Evolutionary conservation across 2,797 vertebrate species (phyloP).

Genomic region (Clarias pachynema): DNA sequence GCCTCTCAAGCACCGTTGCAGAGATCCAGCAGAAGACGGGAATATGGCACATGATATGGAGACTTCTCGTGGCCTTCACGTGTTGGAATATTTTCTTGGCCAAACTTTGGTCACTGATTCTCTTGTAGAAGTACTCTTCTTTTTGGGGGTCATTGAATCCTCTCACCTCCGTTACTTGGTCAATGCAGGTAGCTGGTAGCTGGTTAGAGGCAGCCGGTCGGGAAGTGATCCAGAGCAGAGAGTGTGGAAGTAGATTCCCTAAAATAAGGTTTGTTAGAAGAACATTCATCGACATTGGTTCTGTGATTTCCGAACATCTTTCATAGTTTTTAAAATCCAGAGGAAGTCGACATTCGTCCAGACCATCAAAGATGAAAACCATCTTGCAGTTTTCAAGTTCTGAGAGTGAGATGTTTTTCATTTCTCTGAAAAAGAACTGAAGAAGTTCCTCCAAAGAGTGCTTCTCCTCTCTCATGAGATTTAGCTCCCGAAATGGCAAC

Average conservation of each 20-base stretch:
- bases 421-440: background rate
- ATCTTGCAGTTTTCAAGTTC: constrained; percentile 44
- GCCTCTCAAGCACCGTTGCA: constrained; percentile 41
- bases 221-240: constrained; percentile 67
- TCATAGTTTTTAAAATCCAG: constrained; percentile 55
- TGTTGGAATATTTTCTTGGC: constrained; percentile 40
- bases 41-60: constrained; percentile 53
- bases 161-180: constrained; percentile 64
- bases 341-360: constrained; percentile 60
- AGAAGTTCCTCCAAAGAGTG: constrained; percentile 4
- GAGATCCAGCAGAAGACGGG: constrained; percentile 53
- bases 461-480: background rate
- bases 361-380: constrained; percentile 63
- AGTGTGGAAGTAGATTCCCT: constrained; percentile 60
- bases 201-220: constrained; percentile 61
- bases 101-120: constrained; percentile 37
- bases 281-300: background rate
- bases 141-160: constrained; percentile 66
- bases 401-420: background rate
- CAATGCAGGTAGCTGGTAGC: constrained; percentile 27
- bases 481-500: constrained; percentile 57
- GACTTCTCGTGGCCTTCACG: constrained; percentile 38
- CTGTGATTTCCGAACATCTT: constrained; percentile 1
- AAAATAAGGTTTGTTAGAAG: constrained; percentile 42
- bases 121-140: constrained; percentile 59